Evolutionary conservation across 2,797 vertebrate genomes (phyloP).

Genomic region (Darevskia nairensis): DNA sequence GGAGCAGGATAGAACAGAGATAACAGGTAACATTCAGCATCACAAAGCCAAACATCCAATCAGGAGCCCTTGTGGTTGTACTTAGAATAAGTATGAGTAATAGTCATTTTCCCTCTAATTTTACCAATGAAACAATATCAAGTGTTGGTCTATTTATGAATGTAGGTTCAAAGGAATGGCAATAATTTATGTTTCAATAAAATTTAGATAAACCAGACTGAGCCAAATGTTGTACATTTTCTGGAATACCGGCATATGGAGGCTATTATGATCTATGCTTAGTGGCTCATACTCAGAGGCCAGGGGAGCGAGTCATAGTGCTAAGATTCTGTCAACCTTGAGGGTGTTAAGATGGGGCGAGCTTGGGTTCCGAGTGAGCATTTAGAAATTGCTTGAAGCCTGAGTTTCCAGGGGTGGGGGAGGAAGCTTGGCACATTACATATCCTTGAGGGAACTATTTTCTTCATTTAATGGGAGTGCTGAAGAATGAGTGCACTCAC

Average conservation of each 20-base stretch:
- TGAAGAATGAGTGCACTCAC: background rate
- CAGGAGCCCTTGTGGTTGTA: too few species aligned
- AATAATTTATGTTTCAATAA: too few species aligned
- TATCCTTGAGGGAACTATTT: background rate
- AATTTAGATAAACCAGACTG: too few species aligned
- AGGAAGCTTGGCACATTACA: background rate
- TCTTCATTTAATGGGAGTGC: background rate
- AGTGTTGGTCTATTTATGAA: too few species aligned
- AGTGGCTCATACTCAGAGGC: background rate
- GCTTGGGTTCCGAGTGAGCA: background rate
- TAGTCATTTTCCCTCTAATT: too few species aligned
- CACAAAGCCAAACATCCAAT: too few species aligned
- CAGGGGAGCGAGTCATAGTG: background rate
- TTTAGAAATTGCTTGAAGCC: background rate
- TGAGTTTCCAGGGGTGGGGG: background rate
- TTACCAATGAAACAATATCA: too few species aligned
- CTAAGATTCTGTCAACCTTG: background rate
- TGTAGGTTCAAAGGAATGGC: too few species aligned
- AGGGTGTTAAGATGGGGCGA: background rate
- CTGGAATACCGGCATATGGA: background rate
- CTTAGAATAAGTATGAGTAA: too few species aligned
- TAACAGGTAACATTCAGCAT: too few species aligned
- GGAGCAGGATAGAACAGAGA: too few species aligned
- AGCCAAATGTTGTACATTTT: too few species aligned
- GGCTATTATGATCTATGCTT: background rate